Evolutionary conservation across 2,888 invertebrate species (phyloP), one percentile per base, ranked within the genome.

Genomic region (Oscheius sp.): DNA sequence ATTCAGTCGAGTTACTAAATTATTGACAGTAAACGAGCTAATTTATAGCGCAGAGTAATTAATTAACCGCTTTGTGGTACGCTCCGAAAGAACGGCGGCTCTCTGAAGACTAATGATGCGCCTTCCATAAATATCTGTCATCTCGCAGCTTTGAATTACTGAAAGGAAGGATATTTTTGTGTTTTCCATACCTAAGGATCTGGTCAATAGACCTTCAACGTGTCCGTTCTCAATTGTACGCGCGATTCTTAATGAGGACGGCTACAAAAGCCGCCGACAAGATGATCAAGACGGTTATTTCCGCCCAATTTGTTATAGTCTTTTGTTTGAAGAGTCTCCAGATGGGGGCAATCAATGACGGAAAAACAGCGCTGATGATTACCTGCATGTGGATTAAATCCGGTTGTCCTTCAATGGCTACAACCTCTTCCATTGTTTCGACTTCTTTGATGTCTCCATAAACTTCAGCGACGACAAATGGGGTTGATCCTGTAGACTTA

Each of bases 341-440:
- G 47, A 24, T 12, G 47, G 12, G 22, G 47, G 47, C 12, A 22
- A 4, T 17, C 41, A 47, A 22, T 36, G 8, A 9, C 36, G 14
- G 36, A 36, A 36, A 8, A 9, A 36, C 36, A 9, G 47, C n/a
- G n/a, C n/a, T 51, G 6, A 9, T 24, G 33, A 33, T 20, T 47
- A 67, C 67, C 59, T 67, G 67, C 67, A 67, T 67, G 20, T 67
- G 51, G n/a, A 67, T 67, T 4, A 51, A 41, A 3, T 67, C 67
- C 4, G 59, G 57, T 20, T 67, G 67, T 1, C 67, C 59, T 8
- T 56, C 38, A 24, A 66, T 38, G 24, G 54, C 30, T 1, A 22
- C 12, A 2, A 66, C 66, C 30, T 66, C 66, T 41, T 66, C 44
- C 9, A 9, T 24, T 1, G 54, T 44, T 20, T 56, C 66, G 8